phyloP scores from a whole-genome alignment of 1,140 invertebrate species.

The Pygmarrhopalites habei region DNA sequence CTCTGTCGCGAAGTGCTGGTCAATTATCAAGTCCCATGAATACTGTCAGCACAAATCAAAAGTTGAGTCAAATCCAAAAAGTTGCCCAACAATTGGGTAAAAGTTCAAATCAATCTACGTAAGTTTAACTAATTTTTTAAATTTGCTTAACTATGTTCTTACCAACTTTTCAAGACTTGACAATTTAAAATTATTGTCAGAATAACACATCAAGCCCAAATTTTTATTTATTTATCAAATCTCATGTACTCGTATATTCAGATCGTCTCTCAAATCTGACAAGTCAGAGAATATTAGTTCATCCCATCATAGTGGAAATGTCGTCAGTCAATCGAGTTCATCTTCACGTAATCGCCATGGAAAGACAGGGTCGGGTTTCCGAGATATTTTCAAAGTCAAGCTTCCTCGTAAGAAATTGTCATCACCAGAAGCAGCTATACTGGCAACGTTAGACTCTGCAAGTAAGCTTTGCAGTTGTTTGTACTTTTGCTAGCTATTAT shows the following conservation, averaged over 20 bases:
- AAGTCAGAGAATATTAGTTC: constrained; percentile 31
- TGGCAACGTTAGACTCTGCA: constrained; percentile 36
- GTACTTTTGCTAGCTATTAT: too few species aligned
- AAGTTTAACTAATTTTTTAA: too few species aligned
- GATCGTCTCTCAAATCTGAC: constrained; percentile 37
- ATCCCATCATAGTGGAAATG: constrained; percentile 9
- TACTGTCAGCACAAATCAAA: constrained; percentile 20
- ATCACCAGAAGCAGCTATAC: constrained; percentile 31
- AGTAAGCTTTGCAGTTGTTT: too few species aligned
- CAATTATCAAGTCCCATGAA: constrained; percentile 36
- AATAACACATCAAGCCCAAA: too few species aligned
- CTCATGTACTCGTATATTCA: constrained; percentile 31
- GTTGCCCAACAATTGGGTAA: neutral
- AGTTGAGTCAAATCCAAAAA: neutral
- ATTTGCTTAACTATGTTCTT: too few species aligned
- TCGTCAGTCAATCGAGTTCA: constrained; percentile 10
- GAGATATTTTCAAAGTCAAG: constrained; percentile 35
- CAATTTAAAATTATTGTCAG: too few species aligned
- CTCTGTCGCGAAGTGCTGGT: constrained; percentile 33
- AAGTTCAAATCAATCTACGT: constrained; percentile 11
- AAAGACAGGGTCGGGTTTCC: constrained; percentile 16
- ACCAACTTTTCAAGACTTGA: too few species aligned
- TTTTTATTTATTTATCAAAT: too few species aligned
- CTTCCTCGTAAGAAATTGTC: constrained; percentile 35
- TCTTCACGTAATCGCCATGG: neutral